Conservation (phyloP, 2,113 vertebrate species). For the Rhynchomys soricoides region DNA sequence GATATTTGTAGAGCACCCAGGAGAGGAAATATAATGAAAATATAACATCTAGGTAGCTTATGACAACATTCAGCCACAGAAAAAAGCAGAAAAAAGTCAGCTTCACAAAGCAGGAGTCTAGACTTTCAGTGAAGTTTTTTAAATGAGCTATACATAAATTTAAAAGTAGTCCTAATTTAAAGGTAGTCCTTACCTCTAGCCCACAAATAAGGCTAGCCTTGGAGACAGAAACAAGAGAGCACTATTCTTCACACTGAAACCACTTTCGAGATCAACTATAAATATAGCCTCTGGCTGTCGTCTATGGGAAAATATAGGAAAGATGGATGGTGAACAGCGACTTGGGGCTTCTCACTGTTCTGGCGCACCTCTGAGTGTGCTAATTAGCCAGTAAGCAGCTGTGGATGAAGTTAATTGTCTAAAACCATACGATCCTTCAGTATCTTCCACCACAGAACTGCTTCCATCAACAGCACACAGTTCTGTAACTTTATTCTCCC, state of each 20-base stretch:
- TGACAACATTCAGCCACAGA: neutral
- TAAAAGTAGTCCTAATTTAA: neutral
- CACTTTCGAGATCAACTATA: neutral
- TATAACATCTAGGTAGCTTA: neutral
- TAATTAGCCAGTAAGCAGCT: neutral
- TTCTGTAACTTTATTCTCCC: neutral
- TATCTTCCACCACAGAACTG: no score
- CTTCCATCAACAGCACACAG: fast-evolving
- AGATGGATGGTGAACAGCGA: fast-evolving
- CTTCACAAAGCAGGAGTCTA: neutral
- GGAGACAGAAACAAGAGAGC: neutral
- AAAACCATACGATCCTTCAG: fast-evolving
- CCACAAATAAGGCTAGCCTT: neutral
- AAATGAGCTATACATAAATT: neutral
- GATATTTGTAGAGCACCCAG: no score
- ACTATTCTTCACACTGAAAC: neutral
- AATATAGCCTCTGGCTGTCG: neutral
- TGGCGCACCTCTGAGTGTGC: neutral
- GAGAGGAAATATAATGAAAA: fast-evolving
- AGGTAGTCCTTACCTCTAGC: neutral
- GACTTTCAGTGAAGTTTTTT: neutral
- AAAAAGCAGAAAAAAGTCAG: no score
- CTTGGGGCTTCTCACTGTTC: fast-evolving
- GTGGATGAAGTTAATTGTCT: fast-evolving
- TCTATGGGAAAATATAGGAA: neutral